These are phyloP conservation scores for Balaenoptera acutorostrata DNA, from an alignment of 2,113 vertebrate species.

Conservation along the genomic window DNA sequence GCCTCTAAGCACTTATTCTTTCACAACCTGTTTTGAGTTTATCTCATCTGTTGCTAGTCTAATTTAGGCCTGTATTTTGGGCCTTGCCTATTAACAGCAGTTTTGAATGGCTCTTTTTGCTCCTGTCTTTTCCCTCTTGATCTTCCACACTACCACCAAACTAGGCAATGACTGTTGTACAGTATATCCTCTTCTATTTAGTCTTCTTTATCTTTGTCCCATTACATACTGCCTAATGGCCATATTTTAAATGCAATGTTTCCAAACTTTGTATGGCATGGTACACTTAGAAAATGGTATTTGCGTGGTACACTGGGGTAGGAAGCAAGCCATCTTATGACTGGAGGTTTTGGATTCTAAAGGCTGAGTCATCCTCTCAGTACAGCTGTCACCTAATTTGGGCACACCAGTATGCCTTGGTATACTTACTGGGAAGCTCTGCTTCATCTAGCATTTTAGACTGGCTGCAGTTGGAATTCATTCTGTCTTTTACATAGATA, in stretches of 20 bases:
- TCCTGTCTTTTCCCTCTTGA: background rate
- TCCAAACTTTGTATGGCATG: background rate
- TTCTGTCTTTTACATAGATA: background rate
- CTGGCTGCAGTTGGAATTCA: background rate
- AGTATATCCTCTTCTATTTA: background rate
- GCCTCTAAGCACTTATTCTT: conserved; percentile 37
- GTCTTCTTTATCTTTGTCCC: background rate
- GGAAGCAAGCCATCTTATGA: background rate
- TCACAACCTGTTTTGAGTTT: background rate
- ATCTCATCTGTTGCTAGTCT: background rate
- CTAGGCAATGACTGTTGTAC: background rate
- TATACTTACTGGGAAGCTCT: background rate
- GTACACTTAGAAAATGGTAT: background rate
- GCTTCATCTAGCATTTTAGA: background rate
- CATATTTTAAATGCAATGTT: background rate
- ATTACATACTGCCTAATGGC: background rate
- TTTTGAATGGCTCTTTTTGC: background rate
- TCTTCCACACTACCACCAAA: background rate
- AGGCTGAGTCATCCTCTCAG: background rate
- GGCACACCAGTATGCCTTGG: background rate
- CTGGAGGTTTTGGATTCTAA: background rate
- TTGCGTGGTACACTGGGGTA: background rate
- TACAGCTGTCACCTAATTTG: background rate
- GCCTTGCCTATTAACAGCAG: background rate
- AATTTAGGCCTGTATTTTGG: background rate